A percentile compares a stretch with the other conserved stretches of the same genome.
These are phyloP conservation scores for Salvator merianae DNA, from an alignment of 2,113 vertebrate genomes.

Conservation along the genomic window DNA sequence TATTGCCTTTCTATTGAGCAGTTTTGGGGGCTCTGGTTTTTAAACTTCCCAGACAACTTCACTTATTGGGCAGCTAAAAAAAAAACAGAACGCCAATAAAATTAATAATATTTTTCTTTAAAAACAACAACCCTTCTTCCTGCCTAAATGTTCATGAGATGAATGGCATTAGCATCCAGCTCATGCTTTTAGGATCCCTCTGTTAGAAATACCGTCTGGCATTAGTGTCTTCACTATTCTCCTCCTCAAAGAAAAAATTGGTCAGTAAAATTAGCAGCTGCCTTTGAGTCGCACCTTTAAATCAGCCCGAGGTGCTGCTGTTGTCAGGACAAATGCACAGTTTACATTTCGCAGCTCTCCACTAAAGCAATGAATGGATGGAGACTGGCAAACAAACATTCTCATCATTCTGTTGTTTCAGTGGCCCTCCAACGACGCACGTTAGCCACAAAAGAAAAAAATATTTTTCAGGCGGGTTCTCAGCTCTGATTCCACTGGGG, in stretches of 20 bases:
- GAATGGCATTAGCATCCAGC: neutral
- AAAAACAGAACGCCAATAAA: too few relatives aligned
- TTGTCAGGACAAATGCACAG: conserved; percentile 76
- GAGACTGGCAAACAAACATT: conserved; percentile 74
- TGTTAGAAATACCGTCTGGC: conserved; percentile 12
- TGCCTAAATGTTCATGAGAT: fast-evolving
- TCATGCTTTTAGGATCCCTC: neutral
- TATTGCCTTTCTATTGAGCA: too few relatives aligned
- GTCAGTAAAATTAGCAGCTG: conserved; percentile 79
- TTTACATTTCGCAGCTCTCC: conserved; percentile 81
- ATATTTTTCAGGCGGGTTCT: conserved; percentile 75
- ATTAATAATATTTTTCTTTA: too few relatives aligned
- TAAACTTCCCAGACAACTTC: too few relatives aligned
- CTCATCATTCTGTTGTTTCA: conserved; percentile 69
- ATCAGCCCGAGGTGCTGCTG: conserved; percentile 75
- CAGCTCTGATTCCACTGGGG: conserved; percentile 59
- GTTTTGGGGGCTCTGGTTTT: too few relatives aligned
- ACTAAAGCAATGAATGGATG: conserved; percentile 74
- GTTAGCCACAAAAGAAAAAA: conserved; percentile 73
- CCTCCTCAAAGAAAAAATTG: conserved; percentile 71
- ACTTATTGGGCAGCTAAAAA: too few relatives aligned
- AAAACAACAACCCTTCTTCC: too few relatives aligned
- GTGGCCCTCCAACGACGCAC: conserved; percentile 66
- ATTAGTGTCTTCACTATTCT: conserved; percentile 56
- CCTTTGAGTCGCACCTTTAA: conserved; percentile 77